phyloP scores from a whole-genome alignment of 2,888 invertebrate species.

The Gortyna flavago region DNA sequence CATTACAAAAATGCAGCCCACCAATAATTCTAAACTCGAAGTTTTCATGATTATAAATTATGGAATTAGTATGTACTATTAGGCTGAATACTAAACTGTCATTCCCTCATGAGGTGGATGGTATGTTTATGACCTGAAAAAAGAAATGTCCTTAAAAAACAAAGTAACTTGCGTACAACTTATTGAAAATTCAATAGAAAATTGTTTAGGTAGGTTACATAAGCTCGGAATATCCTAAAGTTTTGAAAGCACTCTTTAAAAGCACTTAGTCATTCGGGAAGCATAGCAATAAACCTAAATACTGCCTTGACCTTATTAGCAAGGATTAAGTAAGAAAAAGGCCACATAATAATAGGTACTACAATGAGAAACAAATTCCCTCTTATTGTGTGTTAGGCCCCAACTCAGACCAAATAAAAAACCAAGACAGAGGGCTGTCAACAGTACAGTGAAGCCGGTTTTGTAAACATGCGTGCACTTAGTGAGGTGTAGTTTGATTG shows the following conservation, averaged over 20 bases:
- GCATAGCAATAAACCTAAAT: constrained; percentile 38
- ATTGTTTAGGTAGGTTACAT: neutral
- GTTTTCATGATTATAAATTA: neutral
- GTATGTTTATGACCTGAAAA: neutral
- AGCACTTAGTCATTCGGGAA: constrained; percentile 21
- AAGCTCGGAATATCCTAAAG: neutral
- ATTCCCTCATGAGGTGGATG: neutral
- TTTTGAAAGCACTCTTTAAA: constrained; percentile 9
- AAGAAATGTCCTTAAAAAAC: neutral
- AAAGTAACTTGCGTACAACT: neutral
- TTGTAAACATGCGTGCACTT: no score
- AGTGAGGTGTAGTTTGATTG: no score
- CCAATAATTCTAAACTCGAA: neutral
- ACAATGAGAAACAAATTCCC: constrained; percentile 32
- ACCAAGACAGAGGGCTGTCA: no score
- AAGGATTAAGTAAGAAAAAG: constrained; percentile 16
- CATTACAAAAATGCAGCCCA: neutral
- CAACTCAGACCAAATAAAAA: no score
- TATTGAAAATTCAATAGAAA: neutral
- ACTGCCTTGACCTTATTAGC: constrained; percentile 23
- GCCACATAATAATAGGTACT: constrained; percentile 4
- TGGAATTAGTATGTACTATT: neutral
- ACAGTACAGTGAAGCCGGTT: no score
- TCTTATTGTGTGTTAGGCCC: constrained; percentile 31
- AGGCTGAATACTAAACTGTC: neutral